These are phyloP conservation scores for Macrophya alboannulata DNA, from an alignment of 2,888 invertebrate species.

Conservation along the genomic window DNA sequence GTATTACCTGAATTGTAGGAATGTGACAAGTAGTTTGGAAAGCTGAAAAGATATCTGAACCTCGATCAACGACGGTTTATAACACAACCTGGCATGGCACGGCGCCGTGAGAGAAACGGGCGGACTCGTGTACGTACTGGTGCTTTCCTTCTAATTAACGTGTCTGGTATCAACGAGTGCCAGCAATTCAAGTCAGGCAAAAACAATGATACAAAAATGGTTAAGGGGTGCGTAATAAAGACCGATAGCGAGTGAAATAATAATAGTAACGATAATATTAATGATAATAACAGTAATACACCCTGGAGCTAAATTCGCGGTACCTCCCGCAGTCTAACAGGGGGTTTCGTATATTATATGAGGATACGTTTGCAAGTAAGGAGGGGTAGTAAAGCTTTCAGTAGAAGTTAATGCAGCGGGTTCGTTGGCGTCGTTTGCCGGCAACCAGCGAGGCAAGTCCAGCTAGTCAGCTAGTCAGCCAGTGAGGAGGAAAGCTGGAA, in stretches of 20 bases:
- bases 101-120: slow-evolving; percentile 27
- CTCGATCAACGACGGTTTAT: neutral
- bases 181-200: neutral
- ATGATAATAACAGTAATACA: slow-evolving; percentile 26
- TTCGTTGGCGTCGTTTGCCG: slow-evolving; percentile 21
- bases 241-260: neutral
- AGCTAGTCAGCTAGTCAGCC: slow-evolving; percentile 37
- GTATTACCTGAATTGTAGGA: neutral
- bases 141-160: slow-evolving; percentile 38
- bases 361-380: neutral
- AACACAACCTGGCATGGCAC: neutral
- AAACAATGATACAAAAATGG: neutral
- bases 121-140: neutral
- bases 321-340: neutral
- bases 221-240: neutral
- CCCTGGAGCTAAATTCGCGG: neutral
- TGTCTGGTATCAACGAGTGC: slow-evolving; percentile 31
- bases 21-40: slow-evolving; percentile 16
- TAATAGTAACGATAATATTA: slow-evolving; percentile 11
- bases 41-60: neutral
- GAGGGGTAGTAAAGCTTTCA: slow-evolving; percentile 46
- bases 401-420: slow-evolving; percentile 37
- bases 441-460: slow-evolving; percentile 1
- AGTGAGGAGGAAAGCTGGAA: slow-evolving; percentile 45
- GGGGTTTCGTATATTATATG: neutral